Evolutionary conservation across 2,113 vertebrate genomes (phyloP).

Genomic region (Bubo blakistoni): DNA sequence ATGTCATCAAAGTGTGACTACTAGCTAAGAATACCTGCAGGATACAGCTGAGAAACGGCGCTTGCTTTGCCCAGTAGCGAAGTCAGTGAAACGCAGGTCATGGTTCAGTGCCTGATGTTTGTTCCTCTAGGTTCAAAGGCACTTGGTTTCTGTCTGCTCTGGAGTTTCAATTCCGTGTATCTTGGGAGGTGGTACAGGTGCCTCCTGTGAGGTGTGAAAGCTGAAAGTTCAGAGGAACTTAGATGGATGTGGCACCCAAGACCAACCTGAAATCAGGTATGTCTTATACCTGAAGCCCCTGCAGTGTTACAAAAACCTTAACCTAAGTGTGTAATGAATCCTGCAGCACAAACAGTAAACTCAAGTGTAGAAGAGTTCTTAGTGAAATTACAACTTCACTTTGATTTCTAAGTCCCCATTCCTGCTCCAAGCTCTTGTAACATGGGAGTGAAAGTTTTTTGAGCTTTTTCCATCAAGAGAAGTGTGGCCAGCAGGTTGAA

Average conservation of each 20-base stretch:
- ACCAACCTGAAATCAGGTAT: background rate
- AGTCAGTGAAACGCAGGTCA: background rate
- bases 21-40: background rate
- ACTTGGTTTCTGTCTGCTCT: background rate
- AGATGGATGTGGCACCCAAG: background rate
- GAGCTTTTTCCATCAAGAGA: too few species aligned
- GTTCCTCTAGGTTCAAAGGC: background rate
- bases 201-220: background rate
- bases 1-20: fast-evolving
- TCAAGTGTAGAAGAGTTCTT: background rate
- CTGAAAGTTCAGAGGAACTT: background rate
- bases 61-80: background rate
- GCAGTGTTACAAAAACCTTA: background rate
- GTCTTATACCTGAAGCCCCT: background rate
- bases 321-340: background rate
- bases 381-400: background rate
- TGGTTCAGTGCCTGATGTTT: background rate
- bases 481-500: too few species aligned
- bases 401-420: background rate
- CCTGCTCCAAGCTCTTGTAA: background rate
- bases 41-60: background rate
- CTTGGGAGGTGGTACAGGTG: background rate
- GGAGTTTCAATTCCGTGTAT: background rate
- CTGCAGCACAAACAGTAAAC: background rate
- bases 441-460: background rate